A percentile compares a stretch with the other conserved stretches of the same genome.
These are phyloP conservation scores for Lepus oiostolus DNA, from an alignment of 2,797 vertebrate genomes.

Conservation along the genomic window DNA sequence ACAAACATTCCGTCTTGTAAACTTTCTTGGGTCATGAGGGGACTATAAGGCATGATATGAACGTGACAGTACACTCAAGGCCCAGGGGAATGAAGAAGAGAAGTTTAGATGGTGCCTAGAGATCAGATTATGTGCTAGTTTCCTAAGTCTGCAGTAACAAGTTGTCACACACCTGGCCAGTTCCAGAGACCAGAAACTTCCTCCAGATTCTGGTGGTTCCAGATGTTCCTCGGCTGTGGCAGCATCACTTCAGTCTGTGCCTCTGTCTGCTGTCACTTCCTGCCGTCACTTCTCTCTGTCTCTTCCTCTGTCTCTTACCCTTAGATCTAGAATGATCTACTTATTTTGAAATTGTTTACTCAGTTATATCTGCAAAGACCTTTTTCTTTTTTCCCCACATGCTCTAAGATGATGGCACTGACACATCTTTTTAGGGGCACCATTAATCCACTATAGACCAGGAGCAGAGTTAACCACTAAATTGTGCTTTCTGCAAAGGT, in stretches of 20 bases:
- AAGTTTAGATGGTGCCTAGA: neutral
- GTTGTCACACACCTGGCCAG: neutral
- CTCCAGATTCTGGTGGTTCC: neutral
- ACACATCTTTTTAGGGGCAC: neutral
- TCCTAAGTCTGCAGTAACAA: neutral
- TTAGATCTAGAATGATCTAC: neutral
- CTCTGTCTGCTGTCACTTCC: neutral
- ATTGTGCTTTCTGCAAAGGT: neutral
- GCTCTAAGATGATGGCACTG: neutral
- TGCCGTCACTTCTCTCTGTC: neutral
- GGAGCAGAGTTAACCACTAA: neutral
- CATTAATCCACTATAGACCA: neutral
- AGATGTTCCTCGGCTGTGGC: no score
- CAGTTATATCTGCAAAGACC: neutral
- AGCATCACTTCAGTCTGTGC: neutral
- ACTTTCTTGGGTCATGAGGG: neutral
- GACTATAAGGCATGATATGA: neutral
- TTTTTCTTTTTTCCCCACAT: neutral
- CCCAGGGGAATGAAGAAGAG: neutral
- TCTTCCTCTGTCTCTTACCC: neutral
- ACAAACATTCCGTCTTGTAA: neutral
- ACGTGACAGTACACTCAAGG: no score
- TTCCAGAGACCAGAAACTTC: neutral
- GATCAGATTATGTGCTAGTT: neutral
- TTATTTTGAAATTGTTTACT: neutral